A percentile compares a stretch with the other conserved stretches of the same genome.
Evolutionary conservation across 2,888 invertebrate genomes (phyloP).

Genomic region (Endomychus coccineus): DNA sequence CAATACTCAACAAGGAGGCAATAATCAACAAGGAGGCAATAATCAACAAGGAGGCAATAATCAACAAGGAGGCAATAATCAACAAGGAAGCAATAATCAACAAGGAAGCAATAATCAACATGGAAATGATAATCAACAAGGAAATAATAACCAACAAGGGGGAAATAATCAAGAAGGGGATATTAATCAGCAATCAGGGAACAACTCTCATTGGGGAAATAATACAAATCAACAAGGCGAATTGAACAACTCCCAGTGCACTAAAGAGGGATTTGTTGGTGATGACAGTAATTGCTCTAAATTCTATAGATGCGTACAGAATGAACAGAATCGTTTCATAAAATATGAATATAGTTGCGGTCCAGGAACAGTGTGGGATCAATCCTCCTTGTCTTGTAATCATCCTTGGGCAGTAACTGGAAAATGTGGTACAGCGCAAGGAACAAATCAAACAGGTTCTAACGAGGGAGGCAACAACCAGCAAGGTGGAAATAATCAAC

Average conservation of each 20-base stretch:
- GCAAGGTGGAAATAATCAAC: conserved; percentile 11
- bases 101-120: not conserved
- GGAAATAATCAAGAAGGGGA: conserved; percentile 14
- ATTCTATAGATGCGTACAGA: conserved; percentile 67
- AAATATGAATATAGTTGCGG: conserved; percentile 66
- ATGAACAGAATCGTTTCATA: conserved; percentile 51
- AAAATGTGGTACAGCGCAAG: too few relatives aligned
- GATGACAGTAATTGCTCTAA: conserved; percentile 61
- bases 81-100: conserved; percentile 9
- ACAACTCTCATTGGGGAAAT: too few relatives aligned
- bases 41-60: conserved; percentile 6
- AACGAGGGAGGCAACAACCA: too few relatives aligned
- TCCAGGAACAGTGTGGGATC: conserved; percentile 71
- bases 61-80: conserved; percentile 2
- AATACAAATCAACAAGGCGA: conserved; percentile 10
- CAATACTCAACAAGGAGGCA: conserved; percentile 15
- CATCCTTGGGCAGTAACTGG: conserved; percentile 52
- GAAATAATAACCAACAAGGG: conserved; percentile 5
- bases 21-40: conserved; percentile 9
- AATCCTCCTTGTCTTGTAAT: conserved; percentile 59
- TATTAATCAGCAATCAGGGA: too few relatives aligned
- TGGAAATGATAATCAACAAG: conserved; percentile 8
- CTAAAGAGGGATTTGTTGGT: conserved; percentile 59
- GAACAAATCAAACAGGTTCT: too few relatives aligned
- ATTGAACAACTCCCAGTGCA: conserved; percentile 14